Conservation (phyloP, 2,888 invertebrate species). For the Drosophila nr. perissopoda region DNA sequence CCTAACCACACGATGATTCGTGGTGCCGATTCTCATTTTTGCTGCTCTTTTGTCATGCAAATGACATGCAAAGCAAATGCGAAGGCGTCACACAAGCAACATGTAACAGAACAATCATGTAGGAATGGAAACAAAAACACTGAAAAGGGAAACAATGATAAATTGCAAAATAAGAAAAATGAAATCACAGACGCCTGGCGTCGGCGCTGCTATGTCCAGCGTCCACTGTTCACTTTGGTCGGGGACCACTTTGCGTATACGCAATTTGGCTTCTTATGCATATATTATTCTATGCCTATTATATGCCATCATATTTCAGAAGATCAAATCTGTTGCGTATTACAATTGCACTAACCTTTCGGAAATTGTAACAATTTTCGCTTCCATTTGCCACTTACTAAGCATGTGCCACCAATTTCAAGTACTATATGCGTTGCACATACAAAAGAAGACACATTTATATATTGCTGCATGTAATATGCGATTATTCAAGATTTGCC, state of each 20-base stretch:
- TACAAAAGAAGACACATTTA: neutral
- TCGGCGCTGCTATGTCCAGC: neutral
- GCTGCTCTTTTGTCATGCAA: constrained; percentile 43
- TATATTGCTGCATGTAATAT: neutral
- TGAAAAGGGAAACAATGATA: constrained; percentile 40
- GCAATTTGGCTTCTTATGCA: neutral
- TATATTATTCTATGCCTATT: constrained; percentile 19
- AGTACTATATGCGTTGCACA: neutral
- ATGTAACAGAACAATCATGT: constrained; percentile 30
- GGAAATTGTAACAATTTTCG: constrained; percentile 31
- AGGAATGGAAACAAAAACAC: constrained; percentile 8
- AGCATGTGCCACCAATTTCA: neutral
- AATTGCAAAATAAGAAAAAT: constrained; percentile 39
- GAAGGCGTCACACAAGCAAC: constrained; percentile 34
- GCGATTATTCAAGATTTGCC: neutral
- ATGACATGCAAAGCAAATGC: constrained; percentile 39
- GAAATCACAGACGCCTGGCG: constrained; percentile 10
- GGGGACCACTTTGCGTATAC: constrained; percentile 1
- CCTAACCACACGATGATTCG: constrained; percentile 10
- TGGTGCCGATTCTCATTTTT: constrained; percentile 2
- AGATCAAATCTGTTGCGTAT: constrained; percentile 44
- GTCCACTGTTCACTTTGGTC: neutral
- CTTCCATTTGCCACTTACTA: constrained; percentile 10
- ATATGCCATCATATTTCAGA: constrained; percentile 40
- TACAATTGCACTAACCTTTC: constrained; percentile 25